Evolutionary conservation across 2,888 invertebrate genomes (phyloP).

Genomic region (Agriopis leucophaearia): DNA sequence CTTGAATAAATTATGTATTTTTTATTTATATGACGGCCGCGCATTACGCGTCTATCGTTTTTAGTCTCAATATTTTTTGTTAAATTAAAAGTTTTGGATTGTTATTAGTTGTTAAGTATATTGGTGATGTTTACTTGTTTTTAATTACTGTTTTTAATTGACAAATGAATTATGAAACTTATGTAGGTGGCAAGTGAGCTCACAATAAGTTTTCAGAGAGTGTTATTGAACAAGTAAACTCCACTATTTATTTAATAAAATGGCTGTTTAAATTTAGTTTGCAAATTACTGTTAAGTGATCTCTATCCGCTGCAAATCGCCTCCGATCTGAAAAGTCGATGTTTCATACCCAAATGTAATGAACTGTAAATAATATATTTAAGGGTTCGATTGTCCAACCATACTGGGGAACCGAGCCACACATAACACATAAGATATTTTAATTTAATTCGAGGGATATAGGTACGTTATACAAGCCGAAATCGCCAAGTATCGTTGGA

Average conservation of each 20-base stretch:
- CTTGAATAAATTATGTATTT: constrained; percentile 6
- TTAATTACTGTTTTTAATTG: background rate
- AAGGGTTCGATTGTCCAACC: constrained; percentile 69
- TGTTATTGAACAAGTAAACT: constrained; percentile 22
- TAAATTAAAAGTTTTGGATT: constrained; percentile 33
- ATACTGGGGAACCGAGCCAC: constrained; percentile 60
- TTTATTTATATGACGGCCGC: constrained; percentile 3
- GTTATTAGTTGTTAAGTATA: constrained; percentile 37
- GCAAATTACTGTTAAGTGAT: constrained; percentile 27
- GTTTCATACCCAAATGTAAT: constrained; percentile 45
- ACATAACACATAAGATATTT: constrained; percentile 32
- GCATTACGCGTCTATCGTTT: background rate
- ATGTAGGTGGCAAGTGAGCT: background rate
- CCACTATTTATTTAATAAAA: constrained; percentile 27
- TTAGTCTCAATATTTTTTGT: constrained; percentile 26
- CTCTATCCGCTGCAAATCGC: constrained; percentile 25
- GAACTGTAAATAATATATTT: constrained; percentile 51
- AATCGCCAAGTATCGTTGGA: constrained; percentile 73
- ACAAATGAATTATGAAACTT: constrained; percentile 2
- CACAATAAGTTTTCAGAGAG: background rate
- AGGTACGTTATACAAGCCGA: constrained; percentile 27
- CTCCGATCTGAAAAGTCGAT: constrained; percentile 34
- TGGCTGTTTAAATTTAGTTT: constrained; percentile 43
- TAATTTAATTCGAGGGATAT: constrained; percentile 27
- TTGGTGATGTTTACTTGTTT: constrained; percentile 29